Percentiles rank a stretch among this genome's conserved stretches.
Conservation (phyloP, 2,888 invertebrate genomes). For the Stenchaetothrips biformis region DNA sequence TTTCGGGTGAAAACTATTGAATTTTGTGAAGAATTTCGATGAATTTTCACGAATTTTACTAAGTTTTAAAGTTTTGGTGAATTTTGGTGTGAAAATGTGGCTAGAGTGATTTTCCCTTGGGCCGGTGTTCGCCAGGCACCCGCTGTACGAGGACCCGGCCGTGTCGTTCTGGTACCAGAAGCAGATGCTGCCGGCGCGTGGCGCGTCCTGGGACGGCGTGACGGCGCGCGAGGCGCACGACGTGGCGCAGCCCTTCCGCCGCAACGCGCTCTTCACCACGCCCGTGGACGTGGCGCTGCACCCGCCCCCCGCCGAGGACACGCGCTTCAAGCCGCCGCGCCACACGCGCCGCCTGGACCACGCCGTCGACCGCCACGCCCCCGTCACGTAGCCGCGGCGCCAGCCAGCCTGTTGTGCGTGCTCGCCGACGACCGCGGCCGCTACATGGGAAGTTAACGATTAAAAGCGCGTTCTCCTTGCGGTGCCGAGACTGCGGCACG, state of each 20-base stretch:
- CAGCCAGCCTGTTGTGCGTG: not conserved
- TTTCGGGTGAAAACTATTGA: no score
- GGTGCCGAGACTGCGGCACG: not conserved
- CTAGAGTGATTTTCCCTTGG: no score
- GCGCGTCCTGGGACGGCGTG: not conserved
- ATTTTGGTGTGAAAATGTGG: no score
- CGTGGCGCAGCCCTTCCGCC: conserved; percentile 2
- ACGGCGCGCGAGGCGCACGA: not conserved
- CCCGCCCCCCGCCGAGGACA: not conserved
- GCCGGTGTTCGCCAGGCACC: not conserved
- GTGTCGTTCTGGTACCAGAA: conserved; percentile 12
- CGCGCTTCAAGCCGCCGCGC: not conserved
- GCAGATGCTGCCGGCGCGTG: conserved; percentile 13
- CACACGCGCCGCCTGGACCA: not conserved
- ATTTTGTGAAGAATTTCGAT: no score
- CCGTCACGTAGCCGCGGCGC: not conserved
- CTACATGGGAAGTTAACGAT: not conserved
- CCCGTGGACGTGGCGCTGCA: not conserved
- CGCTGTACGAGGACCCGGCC: not conserved
- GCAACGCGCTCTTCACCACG: conserved; percentile 11
- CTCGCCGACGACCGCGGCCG: not conserved
- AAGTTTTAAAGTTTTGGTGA: no score
- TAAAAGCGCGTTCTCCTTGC: not conserved
- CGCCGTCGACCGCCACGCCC: not conserved
- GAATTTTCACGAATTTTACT: no score